These are phyloP conservation scores for Tineola bisselliella DNA, from an alignment of 2,888 invertebrate genomes.

Conservation along the genomic window DNA sequence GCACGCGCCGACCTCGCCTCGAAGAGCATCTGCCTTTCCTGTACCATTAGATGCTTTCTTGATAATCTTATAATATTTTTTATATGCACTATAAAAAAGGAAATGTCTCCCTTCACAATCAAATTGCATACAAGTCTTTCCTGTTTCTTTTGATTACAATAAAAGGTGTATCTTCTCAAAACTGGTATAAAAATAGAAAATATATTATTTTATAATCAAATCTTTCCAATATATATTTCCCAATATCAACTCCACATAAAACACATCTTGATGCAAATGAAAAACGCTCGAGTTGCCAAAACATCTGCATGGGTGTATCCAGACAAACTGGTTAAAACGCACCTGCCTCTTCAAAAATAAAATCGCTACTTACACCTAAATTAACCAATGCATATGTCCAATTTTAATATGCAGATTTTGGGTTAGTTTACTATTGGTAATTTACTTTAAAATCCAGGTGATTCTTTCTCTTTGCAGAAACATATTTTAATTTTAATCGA, in stretches of 20 bases:
- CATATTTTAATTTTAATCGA: no score
- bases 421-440: no score
- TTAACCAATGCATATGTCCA: no score
- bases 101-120: no score
- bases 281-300: background rate
- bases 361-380: background rate
- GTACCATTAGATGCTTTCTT: background rate
- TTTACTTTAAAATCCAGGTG: no score
- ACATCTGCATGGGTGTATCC: conserved; percentile 3
- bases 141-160: no score
- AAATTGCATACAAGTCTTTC: no score
- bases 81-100: no score
- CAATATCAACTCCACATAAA: background rate
- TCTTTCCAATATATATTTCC: background rate
- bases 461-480: no score
- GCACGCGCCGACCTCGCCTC: background rate
- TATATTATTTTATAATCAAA: background rate
- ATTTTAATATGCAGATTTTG: no score
- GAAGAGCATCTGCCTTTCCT: background rate
- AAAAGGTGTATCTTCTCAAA: no score
- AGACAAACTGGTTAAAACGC: conserved; percentile 2
- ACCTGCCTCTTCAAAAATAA: background rate
- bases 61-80: no score
- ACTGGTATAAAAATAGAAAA: background rate
- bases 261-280: background rate